Evolutionary conservation across 2,888 invertebrate genomes (phyloP).

Genomic region (Resseliella maxima): DNA sequence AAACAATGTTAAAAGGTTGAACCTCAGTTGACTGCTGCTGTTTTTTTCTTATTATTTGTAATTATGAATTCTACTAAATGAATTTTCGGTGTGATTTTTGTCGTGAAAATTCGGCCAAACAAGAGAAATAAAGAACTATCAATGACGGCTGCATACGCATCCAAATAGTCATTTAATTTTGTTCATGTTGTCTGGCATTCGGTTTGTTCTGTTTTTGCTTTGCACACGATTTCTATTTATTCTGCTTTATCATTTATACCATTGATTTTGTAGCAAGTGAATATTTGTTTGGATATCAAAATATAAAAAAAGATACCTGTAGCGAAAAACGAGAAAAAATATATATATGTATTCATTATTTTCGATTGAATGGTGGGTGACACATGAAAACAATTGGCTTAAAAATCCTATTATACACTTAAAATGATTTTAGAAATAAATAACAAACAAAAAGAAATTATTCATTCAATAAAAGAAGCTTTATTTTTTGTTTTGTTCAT

Average conservation of each 20-base stretch:
- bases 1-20: background rate
- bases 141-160: background rate
- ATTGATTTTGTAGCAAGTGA: background rate
- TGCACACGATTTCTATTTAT: background rate
- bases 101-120: background rate
- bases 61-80: background rate
- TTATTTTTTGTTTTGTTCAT: too few relatives aligned
- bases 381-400: too few relatives aligned
- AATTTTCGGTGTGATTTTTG: background rate
- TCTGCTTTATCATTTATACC: background rate
- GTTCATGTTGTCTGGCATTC: constrained; percentile 33
- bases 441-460: too few relatives aligned
- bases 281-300: background rate
- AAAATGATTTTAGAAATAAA: too few relatives aligned
- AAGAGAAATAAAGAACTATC: constrained; percentile 1
- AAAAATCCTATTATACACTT: too few relatives aligned
- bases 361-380: too few relatives aligned
- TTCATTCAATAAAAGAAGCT: too few relatives aligned
- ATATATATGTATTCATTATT: too few relatives aligned
- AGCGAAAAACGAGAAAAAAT: background rate
- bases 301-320: background rate
- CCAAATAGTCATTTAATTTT: constrained; percentile 40
- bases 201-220: background rate
- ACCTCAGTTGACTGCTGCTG: background rate
- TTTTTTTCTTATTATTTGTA: background rate